phyloP scores from a whole-genome alignment of 2,888 invertebrate genomes.

The Pristionchus arcanus region DNA sequence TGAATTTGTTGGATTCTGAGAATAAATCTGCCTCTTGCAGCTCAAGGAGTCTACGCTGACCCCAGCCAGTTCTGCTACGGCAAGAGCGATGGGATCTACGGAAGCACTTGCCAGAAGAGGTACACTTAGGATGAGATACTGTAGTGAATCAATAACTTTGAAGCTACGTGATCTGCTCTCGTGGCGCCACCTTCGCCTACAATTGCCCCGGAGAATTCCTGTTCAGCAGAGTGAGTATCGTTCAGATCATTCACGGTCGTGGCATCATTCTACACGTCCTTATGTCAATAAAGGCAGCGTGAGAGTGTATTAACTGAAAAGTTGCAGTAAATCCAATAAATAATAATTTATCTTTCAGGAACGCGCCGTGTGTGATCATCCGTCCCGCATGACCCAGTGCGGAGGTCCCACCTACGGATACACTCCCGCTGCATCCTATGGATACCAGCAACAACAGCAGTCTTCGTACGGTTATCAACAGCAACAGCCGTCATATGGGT shows the following conservation, averaged over 20 bases:
- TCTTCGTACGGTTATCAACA: neutral
- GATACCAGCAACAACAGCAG: neutral
- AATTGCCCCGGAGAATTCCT: slow-evolving; percentile 1
- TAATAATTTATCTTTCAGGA: neutral
- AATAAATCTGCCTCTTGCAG: neutral
- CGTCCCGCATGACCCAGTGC: slow-evolving; percentile 47
- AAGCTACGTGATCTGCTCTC: slow-evolving; percentile 48
- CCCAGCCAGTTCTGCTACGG: slow-evolving; percentile 50
- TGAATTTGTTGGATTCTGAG: neutral
- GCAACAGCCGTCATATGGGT: neutral
- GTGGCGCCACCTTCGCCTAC: slow-evolving; percentile 25
- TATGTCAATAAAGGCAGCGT: neutral
- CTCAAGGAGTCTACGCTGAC: slow-evolving; percentile 17
- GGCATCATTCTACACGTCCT: neutral
- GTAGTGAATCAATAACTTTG: neutral
- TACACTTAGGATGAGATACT: neutral
- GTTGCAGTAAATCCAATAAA: too few relatives aligned
- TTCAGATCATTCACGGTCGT: neutral
- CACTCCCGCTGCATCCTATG: neutral
- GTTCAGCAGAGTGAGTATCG: slow-evolving; percentile 37
- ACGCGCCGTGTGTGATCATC: slow-evolving; percentile 48
- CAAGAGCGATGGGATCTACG: slow-evolving; percentile 48
- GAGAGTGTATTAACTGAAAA: too few relatives aligned
- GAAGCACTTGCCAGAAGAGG: slow-evolving; percentile 45
- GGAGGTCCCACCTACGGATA: neutral